Conservation (phyloP, 2,888 invertebrate genomes). For the Trileptium ribeirensis region DNA sequence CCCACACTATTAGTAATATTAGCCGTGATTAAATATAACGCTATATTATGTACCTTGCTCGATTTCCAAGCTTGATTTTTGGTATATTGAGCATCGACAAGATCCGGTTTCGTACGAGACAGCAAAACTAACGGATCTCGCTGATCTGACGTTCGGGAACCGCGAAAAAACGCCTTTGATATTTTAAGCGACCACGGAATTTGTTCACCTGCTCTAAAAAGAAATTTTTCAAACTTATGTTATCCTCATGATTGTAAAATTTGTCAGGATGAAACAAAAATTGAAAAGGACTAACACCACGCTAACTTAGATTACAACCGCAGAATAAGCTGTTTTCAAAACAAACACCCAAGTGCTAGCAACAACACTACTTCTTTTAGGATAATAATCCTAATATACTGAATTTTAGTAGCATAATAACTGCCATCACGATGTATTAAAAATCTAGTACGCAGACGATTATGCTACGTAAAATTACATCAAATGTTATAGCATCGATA, state of each 20-base stretch:
- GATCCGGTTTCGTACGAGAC: slow-evolving; percentile 60
- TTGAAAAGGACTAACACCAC: too few species aligned
- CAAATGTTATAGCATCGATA: slow-evolving; percentile 10
- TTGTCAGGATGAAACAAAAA: too few species aligned
- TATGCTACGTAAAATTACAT: slow-evolving; percentile 14
- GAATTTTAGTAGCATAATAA: too few species aligned
- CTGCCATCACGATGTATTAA: not conserved
- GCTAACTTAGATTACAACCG: too few species aligned
- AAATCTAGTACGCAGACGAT: not conserved
- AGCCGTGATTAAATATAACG: too few species aligned
- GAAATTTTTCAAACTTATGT: too few species aligned
- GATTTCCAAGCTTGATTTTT: slow-evolving; percentile 99
- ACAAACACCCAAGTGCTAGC: too few species aligned
- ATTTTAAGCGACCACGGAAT: slow-evolving; percentile 71
- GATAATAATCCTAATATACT: too few species aligned
- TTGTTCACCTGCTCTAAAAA: slow-evolving; percentile 59
- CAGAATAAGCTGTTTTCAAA: too few species aligned
- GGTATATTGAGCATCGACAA: slow-evolving; percentile 87
- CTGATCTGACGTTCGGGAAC: slow-evolving; percentile 84
- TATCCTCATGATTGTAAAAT: too few species aligned
- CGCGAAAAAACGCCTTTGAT: slow-evolving; percentile 69
- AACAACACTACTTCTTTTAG: too few species aligned
- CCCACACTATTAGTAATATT: too few species aligned
- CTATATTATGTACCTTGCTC: slow-evolving; percentile 61
- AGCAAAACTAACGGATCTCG: slow-evolving; percentile 76